Evolutionary conservation across 2,888 invertebrate genomes (phyloP).

Genomic region (Seira ritae): DNA sequence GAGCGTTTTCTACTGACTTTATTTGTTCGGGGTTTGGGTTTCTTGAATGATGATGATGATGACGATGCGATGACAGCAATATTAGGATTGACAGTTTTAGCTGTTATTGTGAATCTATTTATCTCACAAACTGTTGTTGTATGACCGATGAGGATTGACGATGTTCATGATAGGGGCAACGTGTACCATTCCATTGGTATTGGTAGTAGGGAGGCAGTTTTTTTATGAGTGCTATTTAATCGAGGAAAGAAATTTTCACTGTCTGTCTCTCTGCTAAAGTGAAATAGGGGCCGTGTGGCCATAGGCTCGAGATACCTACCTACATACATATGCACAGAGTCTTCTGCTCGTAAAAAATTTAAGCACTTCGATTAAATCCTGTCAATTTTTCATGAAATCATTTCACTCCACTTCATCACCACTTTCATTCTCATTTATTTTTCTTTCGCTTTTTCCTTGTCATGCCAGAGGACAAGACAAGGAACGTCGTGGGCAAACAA

Average conservation of each 20-base stretch:
- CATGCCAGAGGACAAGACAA: too few relatives aligned
- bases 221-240: background rate
- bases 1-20: background rate
- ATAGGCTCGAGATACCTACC: too few relatives aligned
- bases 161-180: background rate
- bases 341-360: slow-evolving; percentile 58
- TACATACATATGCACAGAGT: background rate
- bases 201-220: background rate
- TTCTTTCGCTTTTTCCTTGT: background rate
- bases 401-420: slow-evolving; percentile 52
- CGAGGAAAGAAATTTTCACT: background rate
- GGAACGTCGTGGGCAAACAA: too few relatives aligned
- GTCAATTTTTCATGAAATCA: slow-evolving; percentile 64
- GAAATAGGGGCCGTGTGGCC: background rate
- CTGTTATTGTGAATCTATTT: slow-evolving; percentile 7
- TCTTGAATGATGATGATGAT: background rate
- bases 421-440: slow-evolving; percentile 20
- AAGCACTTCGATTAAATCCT: slow-evolving; percentile 62
- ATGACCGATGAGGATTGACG: background rate
- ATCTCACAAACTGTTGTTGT: background rate
- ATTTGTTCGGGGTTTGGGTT: background rate
- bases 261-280: background rate
- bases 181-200: background rate
- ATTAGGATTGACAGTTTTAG: slow-evolving; percentile 4
- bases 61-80: background rate